Base-by-base conservation (phyloP, 1,140 invertebrate species). In the Campoletis sonorensis region DNA sequence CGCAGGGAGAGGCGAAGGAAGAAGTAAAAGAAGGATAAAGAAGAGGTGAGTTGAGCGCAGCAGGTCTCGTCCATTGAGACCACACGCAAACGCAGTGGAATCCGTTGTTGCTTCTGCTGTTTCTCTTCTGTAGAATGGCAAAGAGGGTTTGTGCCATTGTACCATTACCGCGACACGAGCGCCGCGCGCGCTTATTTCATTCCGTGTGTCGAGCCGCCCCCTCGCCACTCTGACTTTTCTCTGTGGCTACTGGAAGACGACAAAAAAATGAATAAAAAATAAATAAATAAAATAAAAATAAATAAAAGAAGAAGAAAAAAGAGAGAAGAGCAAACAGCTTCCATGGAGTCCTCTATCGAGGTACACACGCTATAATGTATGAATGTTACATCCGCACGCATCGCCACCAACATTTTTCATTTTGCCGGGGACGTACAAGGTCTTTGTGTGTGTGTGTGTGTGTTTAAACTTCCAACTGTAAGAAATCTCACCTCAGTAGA, bases 131-230 rank as follows among this genome's bases (percentile, higher is more conserved):
- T 81, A 84, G 83, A 81, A 61, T 72, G 33, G 33, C 21, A 45
- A 72, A 30, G 40, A 33, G 81, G 76, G 83, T 77, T 81, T 77
- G 83, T 83, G 79, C 79, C 79, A 84, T 83, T 83, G 84, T 85
- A 85, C 83, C 84, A 87, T 87, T 85, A 86, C 83, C 84, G 82
- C 72, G 84, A 87, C 85, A 86, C 78, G 85, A 70, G 26, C 75
- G 81, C 80, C 75, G 70, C 82, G 84, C 81, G 81, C 54, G 76
- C 76, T 78, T 78, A 78, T 78, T 61, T 78, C 76, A 78, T 78
- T 21, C 76, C 80, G 18, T 82, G 80, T 58, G 54, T 58, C 54
- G 82, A 78, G 82, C 84, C 84, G 80, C 86, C 86, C 80, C 84
- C 61, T 81, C 79, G 72, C 51, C 26, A 45, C 33, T 33, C 11